Percentiles rank a stretch among this genome's conserved stretches.
Evolutionary conservation across 2,797 vertebrate species (phyloP).

Genomic region (Hyperoplus immaculatus): DNA sequence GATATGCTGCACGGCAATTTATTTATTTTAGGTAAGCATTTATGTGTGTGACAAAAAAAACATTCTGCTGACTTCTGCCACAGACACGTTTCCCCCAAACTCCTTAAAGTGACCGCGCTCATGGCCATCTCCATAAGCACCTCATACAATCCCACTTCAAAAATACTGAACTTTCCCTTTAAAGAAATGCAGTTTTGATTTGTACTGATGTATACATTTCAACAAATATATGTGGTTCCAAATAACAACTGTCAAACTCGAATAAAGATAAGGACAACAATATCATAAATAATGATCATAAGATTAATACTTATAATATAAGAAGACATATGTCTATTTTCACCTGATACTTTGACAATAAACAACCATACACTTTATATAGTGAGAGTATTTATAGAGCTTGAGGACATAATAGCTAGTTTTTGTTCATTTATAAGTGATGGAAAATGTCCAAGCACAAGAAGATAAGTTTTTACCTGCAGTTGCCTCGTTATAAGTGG

Average conservation of each 20-base stretch:
- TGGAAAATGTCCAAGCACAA: background rate
- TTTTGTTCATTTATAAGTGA: background rate
- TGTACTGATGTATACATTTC: background rate
- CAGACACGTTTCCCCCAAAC: too few relatives aligned
- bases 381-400: background rate
- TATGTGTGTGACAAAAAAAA: too few relatives aligned
- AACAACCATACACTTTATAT: background rate
- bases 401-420: background rate
- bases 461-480: conserved; percentile 76
- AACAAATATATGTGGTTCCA: background rate
- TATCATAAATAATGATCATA: background rate
- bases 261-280: background rate
- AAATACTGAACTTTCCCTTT: too few relatives aligned
- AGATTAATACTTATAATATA: background rate
- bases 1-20: too few relatives aligned
- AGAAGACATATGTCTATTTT: background rate
- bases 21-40: too few relatives aligned
- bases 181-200: background rate
- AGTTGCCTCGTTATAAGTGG: conserved; percentile 93
- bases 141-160: too few relatives aligned
- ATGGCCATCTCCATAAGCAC: too few relatives aligned
- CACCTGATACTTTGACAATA: background rate
- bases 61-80: too few relatives aligned
- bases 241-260: background rate
- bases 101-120: too few relatives aligned